A percentile compares a stretch with the other conserved stretches of the same genome.
These are phyloP conservation scores for Chorisops tibialis DNA, from an alignment of 2,888 invertebrate genomes.

Conservation along the genomic window DNA sequence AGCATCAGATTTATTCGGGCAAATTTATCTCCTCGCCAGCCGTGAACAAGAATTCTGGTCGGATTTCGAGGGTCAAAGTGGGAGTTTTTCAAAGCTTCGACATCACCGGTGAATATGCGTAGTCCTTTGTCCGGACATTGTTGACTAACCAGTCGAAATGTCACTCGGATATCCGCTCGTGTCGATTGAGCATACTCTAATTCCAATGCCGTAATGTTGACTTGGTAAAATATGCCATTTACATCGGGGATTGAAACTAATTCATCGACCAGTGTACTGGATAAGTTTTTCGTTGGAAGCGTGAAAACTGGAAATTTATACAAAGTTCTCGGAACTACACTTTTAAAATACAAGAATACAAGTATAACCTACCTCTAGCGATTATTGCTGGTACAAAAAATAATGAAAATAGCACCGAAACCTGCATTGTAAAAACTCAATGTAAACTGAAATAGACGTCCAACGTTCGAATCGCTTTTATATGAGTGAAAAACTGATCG, in stretches of 20 bases:
- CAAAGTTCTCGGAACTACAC: too few species aligned
- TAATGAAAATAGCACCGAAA: too few species aligned
- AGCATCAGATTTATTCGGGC: slow-evolving; percentile 44
- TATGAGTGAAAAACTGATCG: too few species aligned
- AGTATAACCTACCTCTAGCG: too few species aligned
- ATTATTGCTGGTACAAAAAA: too few species aligned
- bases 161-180: background rate
- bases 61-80: slow-evolving; percentile 43
- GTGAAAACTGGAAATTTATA: too few species aligned
- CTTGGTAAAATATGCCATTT: slow-evolving; percentile 2
- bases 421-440: too few species aligned
- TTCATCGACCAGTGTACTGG: background rate
- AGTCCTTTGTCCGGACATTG: slow-evolving; percentile 39
- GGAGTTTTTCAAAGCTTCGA: slow-evolving; percentile 35
- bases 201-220: background rate
- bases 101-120: slow-evolving; percentile 37
- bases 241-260: slow-evolving; percentile 3
- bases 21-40: slow-evolving; percentile 46
- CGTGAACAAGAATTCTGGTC: slow-evolving; percentile 45
- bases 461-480: too few species aligned
- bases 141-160: background rate
- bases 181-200: background rate
- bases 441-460: too few species aligned
- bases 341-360: too few species aligned
- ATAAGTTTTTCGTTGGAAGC: too few species aligned